phyloP scores from a whole-genome alignment of 2,888 invertebrate genomes.

The Podotricha telesiphe region DNA sequence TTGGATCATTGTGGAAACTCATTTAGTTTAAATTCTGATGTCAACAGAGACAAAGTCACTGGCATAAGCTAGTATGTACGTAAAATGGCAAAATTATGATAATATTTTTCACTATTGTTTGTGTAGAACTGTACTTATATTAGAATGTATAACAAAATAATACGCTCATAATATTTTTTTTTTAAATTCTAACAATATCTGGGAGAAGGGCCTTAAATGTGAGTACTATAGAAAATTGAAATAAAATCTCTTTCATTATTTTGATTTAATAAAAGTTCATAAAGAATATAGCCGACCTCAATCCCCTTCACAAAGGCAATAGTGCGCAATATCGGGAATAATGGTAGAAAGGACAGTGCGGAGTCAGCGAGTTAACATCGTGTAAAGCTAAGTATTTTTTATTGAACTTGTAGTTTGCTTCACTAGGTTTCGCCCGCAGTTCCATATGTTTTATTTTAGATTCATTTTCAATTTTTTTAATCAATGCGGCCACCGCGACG shows the following conservation, averaged over 20 bases:
- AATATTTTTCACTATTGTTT: constrained; percentile 16
- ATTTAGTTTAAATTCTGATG: too few species aligned
- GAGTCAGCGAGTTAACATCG: constrained; percentile 26
- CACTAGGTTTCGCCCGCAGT: neutral
- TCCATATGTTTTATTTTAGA: neutral
- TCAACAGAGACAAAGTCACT: neutral
- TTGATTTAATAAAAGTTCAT: constrained; percentile 31
- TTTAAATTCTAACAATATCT: neutral
- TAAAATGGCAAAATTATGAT: neutral
- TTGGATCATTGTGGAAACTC: too few species aligned
- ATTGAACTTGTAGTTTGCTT: constrained; percentile 10
- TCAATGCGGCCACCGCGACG: too few species aligned
- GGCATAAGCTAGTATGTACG: neutral
- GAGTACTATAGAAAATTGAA: constrained; percentile 14
- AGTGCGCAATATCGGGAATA: constrained; percentile 29
- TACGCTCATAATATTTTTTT: neutral
- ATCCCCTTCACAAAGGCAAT: constrained; percentile 25
- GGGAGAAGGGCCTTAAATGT: constrained; percentile 9
- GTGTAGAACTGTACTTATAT: constrained; percentile 3
- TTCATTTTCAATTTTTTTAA: too few species aligned
- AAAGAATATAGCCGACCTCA: constrained; percentile 26
- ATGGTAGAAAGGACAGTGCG: constrained; percentile 21
- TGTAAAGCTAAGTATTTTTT: constrained; percentile 19
- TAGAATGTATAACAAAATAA: constrained; percentile 5
- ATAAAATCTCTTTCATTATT: constrained; percentile 21